These are phyloP conservation scores for Atractosteus spatula DNA, from an alignment of 2,113 vertebrate genomes.

Conservation along the genomic window DNA sequence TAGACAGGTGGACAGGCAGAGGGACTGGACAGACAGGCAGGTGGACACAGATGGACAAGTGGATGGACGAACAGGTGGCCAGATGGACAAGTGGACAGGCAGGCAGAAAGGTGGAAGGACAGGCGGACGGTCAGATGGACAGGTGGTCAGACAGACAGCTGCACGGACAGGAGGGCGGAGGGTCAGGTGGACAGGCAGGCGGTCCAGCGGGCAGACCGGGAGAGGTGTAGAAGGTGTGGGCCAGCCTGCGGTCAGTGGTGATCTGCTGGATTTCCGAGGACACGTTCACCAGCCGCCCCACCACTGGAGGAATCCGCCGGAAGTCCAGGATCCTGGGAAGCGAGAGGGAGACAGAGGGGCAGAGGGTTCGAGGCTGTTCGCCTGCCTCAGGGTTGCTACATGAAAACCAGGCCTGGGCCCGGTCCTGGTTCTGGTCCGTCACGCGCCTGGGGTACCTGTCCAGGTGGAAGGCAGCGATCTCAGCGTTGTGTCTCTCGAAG, in stretches of 20 bases:
- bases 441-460: slow-evolving; percentile 64
- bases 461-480: slow-evolving; percentile 79
- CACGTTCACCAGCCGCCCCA: slow-evolving; percentile 72
- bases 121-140: too few relatives aligned
- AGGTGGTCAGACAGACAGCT: too few relatives aligned
- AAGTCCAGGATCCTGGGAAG: slow-evolving; percentile 72
- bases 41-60: too few relatives aligned
- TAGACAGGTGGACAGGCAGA: background rate
- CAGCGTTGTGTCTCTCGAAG: slow-evolving; percentile 82
- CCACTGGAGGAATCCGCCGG: slow-evolving; percentile 69
- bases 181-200: too few relatives aligned
- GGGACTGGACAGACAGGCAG: background rate
- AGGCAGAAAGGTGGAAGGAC: too few relatives aligned
- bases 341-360: background rate
- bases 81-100: background rate
- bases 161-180: too few relatives aligned
- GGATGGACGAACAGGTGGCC: background rate
- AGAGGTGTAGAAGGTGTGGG: slow-evolving; percentile 76
- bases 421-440: too few relatives aligned
- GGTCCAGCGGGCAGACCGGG: slow-evolving; percentile 53
- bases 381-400: too few relatives aligned
- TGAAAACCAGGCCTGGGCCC: too few relatives aligned
- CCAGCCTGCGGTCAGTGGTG: slow-evolving; percentile 76
- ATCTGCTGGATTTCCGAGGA: slow-evolving; percentile 74
- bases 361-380: background rate